phyloP scores from a whole-genome alignment of 1,140 invertebrate genomes.

The Orius insidiosus region DNA sequence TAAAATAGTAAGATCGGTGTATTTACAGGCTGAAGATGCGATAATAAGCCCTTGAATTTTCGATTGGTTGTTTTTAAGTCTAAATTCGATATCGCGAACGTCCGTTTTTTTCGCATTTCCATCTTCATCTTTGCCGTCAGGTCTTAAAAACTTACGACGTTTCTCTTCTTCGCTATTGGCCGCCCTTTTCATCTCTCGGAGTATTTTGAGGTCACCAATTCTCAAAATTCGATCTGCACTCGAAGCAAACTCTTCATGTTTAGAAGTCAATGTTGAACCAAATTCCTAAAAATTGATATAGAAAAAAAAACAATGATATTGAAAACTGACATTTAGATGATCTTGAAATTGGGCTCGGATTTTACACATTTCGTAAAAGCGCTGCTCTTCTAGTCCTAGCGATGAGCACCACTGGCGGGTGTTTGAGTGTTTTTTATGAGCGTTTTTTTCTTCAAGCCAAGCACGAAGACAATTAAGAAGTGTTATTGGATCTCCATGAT shows the following conservation, averaged over 20 bases:
- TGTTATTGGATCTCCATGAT: constrained; percentile 90
- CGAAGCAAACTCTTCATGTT: too few relatives aligned
- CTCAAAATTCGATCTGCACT: constrained; percentile 63
- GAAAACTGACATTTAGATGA: constrained; percentile 32
- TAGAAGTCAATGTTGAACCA: constrained; percentile 16
- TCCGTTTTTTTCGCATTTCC: constrained; percentile 40
- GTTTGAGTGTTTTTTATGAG: constrained; percentile 23
- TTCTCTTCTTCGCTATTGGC: constrained; percentile 38
- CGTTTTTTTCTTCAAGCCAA: constrained; percentile 66
- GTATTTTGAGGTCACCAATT: constrained; percentile 71
- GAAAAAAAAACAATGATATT: neutral
- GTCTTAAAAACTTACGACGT: constrained; percentile 47
- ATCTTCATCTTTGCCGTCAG: constrained; percentile 35
- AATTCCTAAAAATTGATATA: constrained; percentile 1
- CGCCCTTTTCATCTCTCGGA: constrained; percentile 61
- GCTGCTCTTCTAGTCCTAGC: constrained; percentile 82
- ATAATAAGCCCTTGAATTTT: constrained; percentile 51
- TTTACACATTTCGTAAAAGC: constrained; percentile 93
- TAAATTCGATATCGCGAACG: constrained; percentile 83
- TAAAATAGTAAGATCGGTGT: constrained; percentile 72
- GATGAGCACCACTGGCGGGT: constrained; percentile 70
- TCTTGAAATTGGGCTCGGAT: constrained; percentile 76
- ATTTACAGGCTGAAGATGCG: constrained; percentile 52
- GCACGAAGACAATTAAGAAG: constrained; percentile 75
- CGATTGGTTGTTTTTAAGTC: constrained; percentile 51